These are phyloP conservation scores for Clusia tigrina DNA, from an alignment of 2,888 invertebrate species.

Conservation along the genomic window DNA sequence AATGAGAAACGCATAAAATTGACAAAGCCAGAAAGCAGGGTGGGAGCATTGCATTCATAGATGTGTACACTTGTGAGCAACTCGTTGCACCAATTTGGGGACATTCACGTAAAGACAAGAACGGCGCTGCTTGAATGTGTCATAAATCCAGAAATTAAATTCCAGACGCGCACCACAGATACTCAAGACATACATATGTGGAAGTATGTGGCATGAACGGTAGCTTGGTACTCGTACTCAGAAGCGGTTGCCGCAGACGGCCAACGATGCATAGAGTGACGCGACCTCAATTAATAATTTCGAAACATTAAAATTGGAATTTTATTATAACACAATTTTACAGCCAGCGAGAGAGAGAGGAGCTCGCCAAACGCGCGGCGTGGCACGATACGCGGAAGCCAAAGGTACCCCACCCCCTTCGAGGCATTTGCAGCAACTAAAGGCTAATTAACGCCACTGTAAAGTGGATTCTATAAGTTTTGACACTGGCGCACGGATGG, in stretches of 20 bases:
- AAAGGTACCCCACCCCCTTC: slow-evolving; percentile 19
- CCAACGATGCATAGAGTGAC: slow-evolving; percentile 18
- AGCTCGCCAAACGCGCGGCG: neutral
- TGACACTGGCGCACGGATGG: neutral
- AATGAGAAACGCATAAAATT: neutral
- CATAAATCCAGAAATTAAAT: slow-evolving; percentile 35
- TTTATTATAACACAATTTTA: slow-evolving; percentile 34
- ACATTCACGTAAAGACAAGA: neutral
- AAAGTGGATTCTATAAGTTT: slow-evolving; percentile 25
- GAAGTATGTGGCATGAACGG: too few species aligned
- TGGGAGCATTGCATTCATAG: neutral
- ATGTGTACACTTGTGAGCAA: neutral
- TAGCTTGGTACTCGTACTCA: too few species aligned
- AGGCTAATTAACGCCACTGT: slow-evolving; percentile 55
- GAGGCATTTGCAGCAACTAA: slow-evolving; percentile 39
- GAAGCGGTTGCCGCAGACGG: neutral
- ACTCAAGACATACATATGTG: neutral
- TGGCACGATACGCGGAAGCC: neutral
- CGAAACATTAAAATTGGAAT: slow-evolving; percentile 36
- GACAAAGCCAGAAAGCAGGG: neutral
- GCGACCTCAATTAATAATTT: slow-evolving; percentile 38
- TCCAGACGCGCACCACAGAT: slow-evolving; percentile 27
- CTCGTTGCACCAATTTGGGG: neutral
- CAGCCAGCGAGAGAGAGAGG: neutral
- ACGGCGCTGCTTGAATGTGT: neutral